These are phyloP conservation scores for Coboldia fuscipes DNA, from an alignment of 1,140 invertebrate genomes.

Conservation along the genomic window DNA sequence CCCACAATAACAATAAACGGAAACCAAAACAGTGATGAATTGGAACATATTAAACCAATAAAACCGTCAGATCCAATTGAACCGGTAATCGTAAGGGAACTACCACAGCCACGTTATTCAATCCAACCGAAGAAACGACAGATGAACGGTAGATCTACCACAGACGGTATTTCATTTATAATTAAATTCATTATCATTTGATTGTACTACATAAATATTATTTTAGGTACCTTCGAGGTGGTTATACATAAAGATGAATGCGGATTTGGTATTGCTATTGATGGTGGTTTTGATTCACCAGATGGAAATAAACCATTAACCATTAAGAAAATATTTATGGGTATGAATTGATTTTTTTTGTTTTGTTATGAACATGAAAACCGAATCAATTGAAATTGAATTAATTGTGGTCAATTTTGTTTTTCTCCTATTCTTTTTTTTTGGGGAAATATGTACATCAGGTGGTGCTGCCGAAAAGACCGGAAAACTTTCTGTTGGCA, in stretches of 20 bases:
- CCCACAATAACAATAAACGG: no score
- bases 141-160: no score
- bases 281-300: conserved; percentile 77
- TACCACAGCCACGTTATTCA: not conserved
- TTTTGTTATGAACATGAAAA: conserved; percentile 1
- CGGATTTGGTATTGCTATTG: conserved; percentile 78
- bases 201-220: no score
- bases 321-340: conserved; percentile 81
- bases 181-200: no score
- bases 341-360: conserved; percentile 24
- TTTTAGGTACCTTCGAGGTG: no score
- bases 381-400: no score
- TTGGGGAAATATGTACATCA: no score
- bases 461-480: conserved; percentile 80
- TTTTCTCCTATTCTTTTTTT: conserved; percentile 6
- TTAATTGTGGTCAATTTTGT: no score
- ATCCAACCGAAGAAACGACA: no score
- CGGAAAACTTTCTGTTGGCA: conserved; percentile 59
- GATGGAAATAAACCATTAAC: conserved; percentile 65
- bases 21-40: no score
- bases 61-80: no score
- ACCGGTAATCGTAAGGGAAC: not conserved
- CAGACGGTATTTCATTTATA: conserved; percentile 8
- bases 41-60: no score
- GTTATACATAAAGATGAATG: conserved; percentile 66